Evolutionary conservation across 2,797 vertebrate species (phyloP).

Genomic region (Chaetodon trifasciatus): DNA sequence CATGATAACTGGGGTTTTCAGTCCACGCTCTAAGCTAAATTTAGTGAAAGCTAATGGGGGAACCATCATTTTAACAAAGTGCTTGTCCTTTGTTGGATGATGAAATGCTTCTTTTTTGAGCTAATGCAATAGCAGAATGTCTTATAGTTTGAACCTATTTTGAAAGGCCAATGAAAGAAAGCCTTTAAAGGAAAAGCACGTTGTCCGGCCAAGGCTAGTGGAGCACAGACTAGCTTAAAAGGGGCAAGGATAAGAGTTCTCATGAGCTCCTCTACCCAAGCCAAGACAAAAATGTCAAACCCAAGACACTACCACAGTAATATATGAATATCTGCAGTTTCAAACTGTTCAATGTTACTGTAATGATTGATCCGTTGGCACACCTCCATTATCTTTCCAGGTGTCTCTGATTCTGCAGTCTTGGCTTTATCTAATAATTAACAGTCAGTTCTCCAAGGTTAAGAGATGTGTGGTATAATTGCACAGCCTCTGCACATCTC

Average conservation of each 20-base stretch:
- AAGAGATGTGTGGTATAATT: conserved; percentile 1
- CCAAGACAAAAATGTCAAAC: background rate
- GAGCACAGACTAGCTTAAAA: background rate
- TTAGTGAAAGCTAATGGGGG: background rate
- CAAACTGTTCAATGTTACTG: background rate
- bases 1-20: background rate
- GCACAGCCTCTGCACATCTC: conserved; percentile 21
- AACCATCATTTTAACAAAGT: background rate
- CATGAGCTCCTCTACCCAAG: background rate
- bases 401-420: background rate
- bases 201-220: too few species aligned
- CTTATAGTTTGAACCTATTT: background rate
- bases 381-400: background rate
- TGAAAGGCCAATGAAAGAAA: background rate
- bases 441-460: background rate
- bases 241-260: background rate
- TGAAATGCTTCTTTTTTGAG: background rate
- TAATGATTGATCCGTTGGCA: background rate
- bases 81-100: background rate
- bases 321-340: background rate
- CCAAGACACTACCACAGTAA: background rate
- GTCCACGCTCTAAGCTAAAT: background rate
- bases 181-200: background rate
- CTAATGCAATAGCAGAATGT: background rate
- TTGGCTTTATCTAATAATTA: background rate